phyloP scores from a whole-genome alignment of 1,140 invertebrate genomes.

The Ganaspis sp. region DNA sequence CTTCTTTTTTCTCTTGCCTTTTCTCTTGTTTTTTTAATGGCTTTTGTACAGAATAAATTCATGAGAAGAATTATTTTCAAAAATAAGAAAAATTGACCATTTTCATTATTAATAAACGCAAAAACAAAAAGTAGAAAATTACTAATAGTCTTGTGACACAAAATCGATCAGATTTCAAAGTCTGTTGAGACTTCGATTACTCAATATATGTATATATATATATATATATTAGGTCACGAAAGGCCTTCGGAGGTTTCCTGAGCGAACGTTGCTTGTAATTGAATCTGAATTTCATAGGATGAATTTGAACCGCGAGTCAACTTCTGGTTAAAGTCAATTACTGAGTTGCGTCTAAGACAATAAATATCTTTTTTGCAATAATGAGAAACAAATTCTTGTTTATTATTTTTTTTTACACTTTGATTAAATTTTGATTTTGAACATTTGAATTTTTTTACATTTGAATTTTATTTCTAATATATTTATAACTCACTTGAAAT shows the following conservation, averaged over 20 bases:
- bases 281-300: constrained; percentile 21
- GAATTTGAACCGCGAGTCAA: constrained; percentile 1
- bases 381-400: neutral
- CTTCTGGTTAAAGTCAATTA: constrained; percentile 18
- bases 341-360: neutral
- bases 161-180: neutral
- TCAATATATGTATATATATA: too few species aligned
- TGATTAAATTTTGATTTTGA: neutral
- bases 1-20: too few species aligned
- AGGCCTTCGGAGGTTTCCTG: constrained; percentile 15
- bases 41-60: too few species aligned
- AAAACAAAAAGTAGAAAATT: too few species aligned
- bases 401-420: neutral
- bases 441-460: neutral
- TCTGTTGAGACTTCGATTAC: neutral
- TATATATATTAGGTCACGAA: constrained; percentile 10
- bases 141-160: too few species aligned
- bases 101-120: too few species aligned
- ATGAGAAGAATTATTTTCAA: too few species aligned
- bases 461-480: too few species aligned
- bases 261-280: constrained; percentile 6
- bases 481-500: too few species aligned
- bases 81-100: too few species aligned
- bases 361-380: neutral
- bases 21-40: too few species aligned